Evolutionary conservation across 2,797 vertebrate genomes (phyloP).

Genomic region (Fistularia commersonii): DNA sequence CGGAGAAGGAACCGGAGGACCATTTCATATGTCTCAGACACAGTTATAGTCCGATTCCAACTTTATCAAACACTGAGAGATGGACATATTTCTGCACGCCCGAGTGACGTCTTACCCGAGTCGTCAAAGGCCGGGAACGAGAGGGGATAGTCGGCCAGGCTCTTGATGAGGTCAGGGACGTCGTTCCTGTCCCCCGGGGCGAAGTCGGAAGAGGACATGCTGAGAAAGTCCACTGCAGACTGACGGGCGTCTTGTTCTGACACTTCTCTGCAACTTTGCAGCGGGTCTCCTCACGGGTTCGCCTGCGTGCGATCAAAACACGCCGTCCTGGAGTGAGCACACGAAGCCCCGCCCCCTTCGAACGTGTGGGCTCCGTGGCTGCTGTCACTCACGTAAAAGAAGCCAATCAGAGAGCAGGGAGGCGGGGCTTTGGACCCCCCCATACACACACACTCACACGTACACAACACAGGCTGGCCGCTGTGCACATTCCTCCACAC

Average conservation of each 20-base stretch:
- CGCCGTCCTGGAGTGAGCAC: background rate
- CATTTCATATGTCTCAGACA: background rate
- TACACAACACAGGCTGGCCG: no score
- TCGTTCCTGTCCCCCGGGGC: constrained; percentile 62
- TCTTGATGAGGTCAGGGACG: constrained; percentile 84
- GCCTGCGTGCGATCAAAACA: constrained; percentile 28
- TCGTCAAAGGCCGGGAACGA: constrained; percentile 74
- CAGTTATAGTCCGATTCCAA: background rate
- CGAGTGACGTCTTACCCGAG: constrained; percentile 70
- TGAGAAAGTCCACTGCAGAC: background rate
- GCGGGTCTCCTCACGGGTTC: constrained; percentile 42
- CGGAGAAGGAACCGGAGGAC: no score
- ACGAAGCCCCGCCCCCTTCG: constrained; percentile 9
- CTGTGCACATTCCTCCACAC: constrained; percentile 24
- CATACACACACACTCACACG: constrained; percentile 1
- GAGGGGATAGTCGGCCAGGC: constrained; percentile 83
- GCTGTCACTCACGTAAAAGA: constrained; percentile 10
- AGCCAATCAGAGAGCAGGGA: constrained; percentile 24
- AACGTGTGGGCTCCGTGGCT: accelerated
- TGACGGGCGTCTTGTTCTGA: no score
- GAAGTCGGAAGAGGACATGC: constrained; percentile 55
- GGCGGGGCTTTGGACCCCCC: constrained; percentile 33
- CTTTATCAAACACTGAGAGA: background rate
- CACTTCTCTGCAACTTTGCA: constrained; percentile 33
- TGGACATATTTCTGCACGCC: no score